Conservation (phyloP, 2,888 invertebrate species). For the Trilocha varians region DNA sequence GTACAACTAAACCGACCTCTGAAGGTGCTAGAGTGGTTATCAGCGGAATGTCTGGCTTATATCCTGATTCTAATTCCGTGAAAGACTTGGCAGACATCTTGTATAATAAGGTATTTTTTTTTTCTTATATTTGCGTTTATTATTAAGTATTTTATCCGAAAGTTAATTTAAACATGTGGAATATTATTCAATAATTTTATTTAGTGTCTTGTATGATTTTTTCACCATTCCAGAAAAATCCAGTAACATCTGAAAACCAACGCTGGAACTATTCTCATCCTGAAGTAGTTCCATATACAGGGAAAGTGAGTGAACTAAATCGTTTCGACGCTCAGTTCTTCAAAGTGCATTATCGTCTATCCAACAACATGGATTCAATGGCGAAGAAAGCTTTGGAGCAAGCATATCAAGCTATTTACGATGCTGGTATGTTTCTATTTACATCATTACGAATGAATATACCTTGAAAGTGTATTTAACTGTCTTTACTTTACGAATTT, state of each 20-base stretch:
- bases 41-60: too few relatives aligned
- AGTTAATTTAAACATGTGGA: too few relatives aligned
- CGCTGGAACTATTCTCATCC: slow-evolving; percentile 42
- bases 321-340: slow-evolving; percentile 82
- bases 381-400: slow-evolving; percentile 80
- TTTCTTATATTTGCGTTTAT: too few relatives aligned
- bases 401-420: slow-evolving; percentile 80
- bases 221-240: slow-evolving; percentile 62
- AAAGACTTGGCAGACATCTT: too few relatives aligned
- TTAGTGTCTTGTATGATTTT: not conserved
- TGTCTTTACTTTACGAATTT: too few relatives aligned
- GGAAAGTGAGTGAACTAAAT: slow-evolving; percentile 72
- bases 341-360: slow-evolving; percentile 77
- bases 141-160: too few relatives aligned
- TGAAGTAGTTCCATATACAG: slow-evolving; percentile 72
- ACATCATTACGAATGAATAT: too few relatives aligned
- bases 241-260: slow-evolving; percentile 74
- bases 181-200: not conserved
- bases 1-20: too few relatives aligned
- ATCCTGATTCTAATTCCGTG: too few relatives aligned
- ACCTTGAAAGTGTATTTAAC: too few relatives aligned
- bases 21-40: too few relatives aligned
- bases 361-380: slow-evolving; percentile 57
- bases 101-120: too few relatives aligned
- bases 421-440: slow-evolving; percentile 64